These are phyloP conservation scores for Griposia aprilina DNA, from an alignment of 2,888 invertebrate genomes.

Conservation along the genomic window DNA sequence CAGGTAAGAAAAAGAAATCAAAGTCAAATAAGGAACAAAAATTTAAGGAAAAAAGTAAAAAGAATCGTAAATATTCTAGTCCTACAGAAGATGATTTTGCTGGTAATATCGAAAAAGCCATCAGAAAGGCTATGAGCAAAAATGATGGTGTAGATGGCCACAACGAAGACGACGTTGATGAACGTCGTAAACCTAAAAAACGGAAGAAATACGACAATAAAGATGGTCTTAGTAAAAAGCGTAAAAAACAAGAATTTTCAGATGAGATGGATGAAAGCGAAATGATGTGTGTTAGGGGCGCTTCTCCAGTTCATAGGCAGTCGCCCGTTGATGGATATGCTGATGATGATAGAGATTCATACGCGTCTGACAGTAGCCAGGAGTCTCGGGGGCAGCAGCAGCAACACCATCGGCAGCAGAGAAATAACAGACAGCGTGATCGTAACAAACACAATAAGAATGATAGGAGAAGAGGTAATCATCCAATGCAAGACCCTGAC, in stretches of 20 bases:
- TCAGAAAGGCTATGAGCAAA: slow-evolving; percentile 94
- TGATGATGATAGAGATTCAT: slow-evolving; percentile 90
- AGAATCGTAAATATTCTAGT: slow-evolving; percentile 85
- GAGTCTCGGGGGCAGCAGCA: slow-evolving; percentile 88
- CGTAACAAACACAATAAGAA: slow-evolving; percentile 89
- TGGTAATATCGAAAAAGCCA: slow-evolving; percentile 94
- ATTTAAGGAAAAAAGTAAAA: slow-evolving; percentile 88
- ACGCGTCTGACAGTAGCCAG: slow-evolving; percentile 90
- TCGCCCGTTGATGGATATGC: slow-evolving; percentile 80
- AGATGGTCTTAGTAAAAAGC: slow-evolving; percentile 91
- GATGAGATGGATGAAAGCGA: slow-evolving; percentile 94
- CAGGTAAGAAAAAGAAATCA: slow-evolving; percentile 89
- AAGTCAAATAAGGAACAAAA: slow-evolving; percentile 88
- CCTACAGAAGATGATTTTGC: slow-evolving; percentile 93
- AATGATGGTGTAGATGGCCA: slow-evolving; percentile 88
- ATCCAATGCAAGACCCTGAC: slow-evolving; percentile 92
- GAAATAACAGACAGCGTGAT: slow-evolving; percentile 84
- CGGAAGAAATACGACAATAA: slow-evolving; percentile 91
- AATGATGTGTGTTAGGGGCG: slow-evolving; percentile 95
- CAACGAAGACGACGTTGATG: slow-evolving; percentile 87
- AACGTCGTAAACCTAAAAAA: slow-evolving; percentile 89
- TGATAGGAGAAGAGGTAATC: slow-evolving; percentile 89
- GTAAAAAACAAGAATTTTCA: slow-evolving; percentile 88
- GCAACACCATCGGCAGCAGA: slow-evolving; percentile 85
- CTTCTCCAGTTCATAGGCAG: slow-evolving; percentile 91